phyloP scores from a whole-genome alignment of 2,113 vertebrate species.

The mouse (Mus musculus) region GRCm39 chr4:35993501-35994000 shows the following conservation, averaged over 20 bases:
- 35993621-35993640: not conserved
- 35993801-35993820: not conserved
- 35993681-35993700: not conserved
- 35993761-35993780: not conserved
- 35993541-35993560: not conserved
- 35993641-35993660: not conserved
- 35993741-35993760: not conserved
- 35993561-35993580: not conserved
- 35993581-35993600: not conserved
- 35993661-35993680: not conserved
- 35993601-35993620: not conserved
- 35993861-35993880: not conserved
- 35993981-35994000: not conserved
- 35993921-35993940: not conserved
- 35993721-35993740: not conserved
- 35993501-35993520: not conserved
- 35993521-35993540: not conserved
- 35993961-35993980: not conserved
- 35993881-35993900: not conserved
- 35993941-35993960: not conserved
- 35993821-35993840: not conserved
- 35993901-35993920: not conserved
- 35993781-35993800: not conserved
- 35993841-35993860: not conserved
- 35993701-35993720: not conserved